Conservation (phyloP, 2,113 vertebrate species). For the Egretta garzetta region DNA sequence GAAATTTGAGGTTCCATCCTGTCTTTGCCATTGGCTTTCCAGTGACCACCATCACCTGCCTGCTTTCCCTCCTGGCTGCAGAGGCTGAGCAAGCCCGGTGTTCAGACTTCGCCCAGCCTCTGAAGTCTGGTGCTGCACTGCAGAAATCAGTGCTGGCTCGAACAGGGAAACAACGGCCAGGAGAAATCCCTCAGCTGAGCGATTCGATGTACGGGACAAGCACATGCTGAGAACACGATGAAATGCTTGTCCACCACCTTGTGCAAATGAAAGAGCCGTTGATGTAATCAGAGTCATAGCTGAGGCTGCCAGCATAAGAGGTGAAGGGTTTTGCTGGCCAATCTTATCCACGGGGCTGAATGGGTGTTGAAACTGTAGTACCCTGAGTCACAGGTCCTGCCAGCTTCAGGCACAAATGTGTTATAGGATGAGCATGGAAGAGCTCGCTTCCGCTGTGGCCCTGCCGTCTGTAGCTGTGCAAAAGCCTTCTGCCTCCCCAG, state of each 20-base stretch:
- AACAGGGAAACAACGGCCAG: fast-evolving
- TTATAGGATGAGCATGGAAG: not conserved
- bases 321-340: not conserved
- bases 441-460: not conserved
- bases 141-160: not conserved
- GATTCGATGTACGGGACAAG: not conserved
- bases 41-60: not conserved
- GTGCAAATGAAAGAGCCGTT: not conserved
- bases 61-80: not conserved
- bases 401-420: fast-evolving
- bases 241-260: not conserved
- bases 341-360: not conserved
- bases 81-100: not conserved
- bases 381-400: not conserved
- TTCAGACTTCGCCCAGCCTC: not conserved
- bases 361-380: not conserved
- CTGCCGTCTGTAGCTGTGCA: not conserved
- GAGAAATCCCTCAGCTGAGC: not conserved
- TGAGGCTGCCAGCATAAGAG: not conserved
- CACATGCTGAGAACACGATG: not conserved
- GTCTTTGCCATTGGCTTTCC: not conserved
- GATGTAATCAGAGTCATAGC: not conserved
- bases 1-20: not conserved
- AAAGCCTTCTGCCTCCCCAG: not conserved
- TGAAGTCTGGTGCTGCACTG: not conserved